A percentile compares a stretch with the other conserved stretches of the same genome.
phyloP scores from a whole-genome alignment of 2,797 vertebrate species.

The Gambusia yucatana region DNA sequence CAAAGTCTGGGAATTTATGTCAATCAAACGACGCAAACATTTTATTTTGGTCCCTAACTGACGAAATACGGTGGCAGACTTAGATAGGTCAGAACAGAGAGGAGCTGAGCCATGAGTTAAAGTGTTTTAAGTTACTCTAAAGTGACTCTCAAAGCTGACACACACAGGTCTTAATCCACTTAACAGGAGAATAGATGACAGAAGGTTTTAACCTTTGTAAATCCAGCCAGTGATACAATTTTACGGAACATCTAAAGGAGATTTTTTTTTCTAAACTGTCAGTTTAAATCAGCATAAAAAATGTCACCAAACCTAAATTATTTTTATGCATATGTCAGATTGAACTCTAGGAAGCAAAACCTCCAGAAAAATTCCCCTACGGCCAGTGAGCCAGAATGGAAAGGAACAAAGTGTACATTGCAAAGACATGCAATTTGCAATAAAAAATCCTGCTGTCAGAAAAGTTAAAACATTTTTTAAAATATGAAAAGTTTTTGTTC shows the following conservation, averaged over 20 bases:
- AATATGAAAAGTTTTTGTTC: neutral
- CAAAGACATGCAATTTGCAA: neutral
- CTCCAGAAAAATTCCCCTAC: neutral
- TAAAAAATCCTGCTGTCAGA: neutral
- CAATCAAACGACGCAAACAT: neutral
- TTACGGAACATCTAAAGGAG: neutral
- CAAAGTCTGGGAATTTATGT: neutral
- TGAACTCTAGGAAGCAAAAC: neutral
- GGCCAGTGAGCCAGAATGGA: neutral
- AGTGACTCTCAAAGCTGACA: neutral
- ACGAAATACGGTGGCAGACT: neutral
- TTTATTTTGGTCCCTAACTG: neutral
- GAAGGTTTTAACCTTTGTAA: neutral
- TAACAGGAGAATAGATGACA: neutral
- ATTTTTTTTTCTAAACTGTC: no score
- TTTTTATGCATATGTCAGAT: neutral
- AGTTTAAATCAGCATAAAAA: neutral
- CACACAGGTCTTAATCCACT: neutral
- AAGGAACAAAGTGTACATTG: slow-evolving; percentile 52
- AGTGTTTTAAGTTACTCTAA: slow-evolving; percentile 8
- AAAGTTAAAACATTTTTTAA: neutral
- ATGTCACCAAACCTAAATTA: neutral
- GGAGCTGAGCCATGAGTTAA: neutral
- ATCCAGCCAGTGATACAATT: neutral
- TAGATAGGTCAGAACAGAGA: neutral